Conservation (phyloP, 2,888 invertebrate species). For the Spodoptera littoralis region DNA sequence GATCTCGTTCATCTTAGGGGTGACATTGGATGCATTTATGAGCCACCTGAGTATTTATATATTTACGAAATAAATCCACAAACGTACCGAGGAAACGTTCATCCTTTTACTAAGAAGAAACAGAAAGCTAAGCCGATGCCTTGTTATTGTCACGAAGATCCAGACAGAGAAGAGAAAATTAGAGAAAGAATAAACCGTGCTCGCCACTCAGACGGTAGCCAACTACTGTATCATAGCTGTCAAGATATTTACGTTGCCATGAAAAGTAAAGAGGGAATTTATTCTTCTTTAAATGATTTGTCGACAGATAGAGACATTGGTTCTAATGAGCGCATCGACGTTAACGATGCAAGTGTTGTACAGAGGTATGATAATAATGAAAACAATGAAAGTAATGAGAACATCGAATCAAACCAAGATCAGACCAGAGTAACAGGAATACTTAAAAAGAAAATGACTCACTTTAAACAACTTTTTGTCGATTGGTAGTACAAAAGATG, state of each 20-base stretch:
- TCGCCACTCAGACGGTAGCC: constrained; percentile 43
- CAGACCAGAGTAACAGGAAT: constrained; percentile 39
- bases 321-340: constrained; percentile 12
- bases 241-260: constrained; percentile 56
- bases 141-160: constrained; percentile 72
- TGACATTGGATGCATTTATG: constrained; percentile 68
- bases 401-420: constrained; percentile 22
- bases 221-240: constrained; percentile 67
- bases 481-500: constrained; percentile 62
- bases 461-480: constrained; percentile 66
- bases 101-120: constrained; percentile 71
- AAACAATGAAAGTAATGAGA: constrained; percentile 42
- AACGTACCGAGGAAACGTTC: constrained; percentile 56
- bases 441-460: constrained; percentile 69
- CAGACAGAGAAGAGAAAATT: constrained; percentile 44
- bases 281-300: constrained; percentile 42
- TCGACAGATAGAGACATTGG: neutral
- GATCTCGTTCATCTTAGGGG: constrained; percentile 70
- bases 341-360: constrained; percentile 24
- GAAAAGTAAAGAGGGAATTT: constrained; percentile 40
- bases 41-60: constrained; percentile 63
- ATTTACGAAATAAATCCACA: constrained; percentile 69
- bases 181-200: constrained; percentile 26
- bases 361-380: constrained; percentile 49
- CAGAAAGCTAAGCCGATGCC: constrained; percentile 64